Conservation (phyloP, 2,888 invertebrate species). For the Torymus aiolomorphi region DNA sequence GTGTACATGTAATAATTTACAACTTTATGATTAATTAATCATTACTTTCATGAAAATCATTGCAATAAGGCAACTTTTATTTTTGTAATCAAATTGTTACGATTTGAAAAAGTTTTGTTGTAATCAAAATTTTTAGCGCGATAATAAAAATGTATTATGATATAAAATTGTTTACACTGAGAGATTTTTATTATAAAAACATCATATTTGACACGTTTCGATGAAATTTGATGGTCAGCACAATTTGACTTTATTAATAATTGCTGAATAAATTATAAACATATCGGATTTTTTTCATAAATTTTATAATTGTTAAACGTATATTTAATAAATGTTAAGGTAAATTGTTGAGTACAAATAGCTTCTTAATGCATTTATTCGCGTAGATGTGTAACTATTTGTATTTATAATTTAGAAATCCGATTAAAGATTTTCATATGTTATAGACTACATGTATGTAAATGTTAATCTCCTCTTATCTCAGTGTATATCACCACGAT, state of each 20-base stretch:
- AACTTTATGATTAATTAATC: not conserved
- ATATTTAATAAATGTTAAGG: too few species aligned
- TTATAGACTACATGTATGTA: too few species aligned
- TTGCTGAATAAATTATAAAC: slow-evolving; percentile 3
- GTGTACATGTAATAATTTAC: not conserved
- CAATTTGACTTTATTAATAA: slow-evolving; percentile 16
- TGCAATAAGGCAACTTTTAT: not conserved
- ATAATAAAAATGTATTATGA: slow-evolving; percentile 4
- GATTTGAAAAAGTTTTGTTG: not conserved
- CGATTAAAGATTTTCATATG: too few species aligned
- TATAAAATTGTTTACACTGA: slow-evolving; percentile 22
- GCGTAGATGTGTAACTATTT: not conserved
- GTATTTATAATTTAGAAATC: too few species aligned
- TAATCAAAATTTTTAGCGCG: slow-evolving; percentile 10
- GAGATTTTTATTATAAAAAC: slow-evolving; percentile 20
- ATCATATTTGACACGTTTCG: not conserved
- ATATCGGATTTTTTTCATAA: slow-evolving; percentile 20
- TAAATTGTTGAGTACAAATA: slow-evolving; percentile 9
- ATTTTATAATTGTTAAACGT: slow-evolving; percentile 12
- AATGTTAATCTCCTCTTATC: too few species aligned
- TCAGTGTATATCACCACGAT: too few species aligned
- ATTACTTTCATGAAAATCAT: slow-evolving; percentile 3
- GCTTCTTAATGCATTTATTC: not conserved
- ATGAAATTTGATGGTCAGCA: not conserved
- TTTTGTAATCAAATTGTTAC: slow-evolving; percentile 1